Evolutionary conservation across 2,797 vertebrate genomes (phyloP).

Genomic region (Tokudaia tokunoshimensis): DNA sequence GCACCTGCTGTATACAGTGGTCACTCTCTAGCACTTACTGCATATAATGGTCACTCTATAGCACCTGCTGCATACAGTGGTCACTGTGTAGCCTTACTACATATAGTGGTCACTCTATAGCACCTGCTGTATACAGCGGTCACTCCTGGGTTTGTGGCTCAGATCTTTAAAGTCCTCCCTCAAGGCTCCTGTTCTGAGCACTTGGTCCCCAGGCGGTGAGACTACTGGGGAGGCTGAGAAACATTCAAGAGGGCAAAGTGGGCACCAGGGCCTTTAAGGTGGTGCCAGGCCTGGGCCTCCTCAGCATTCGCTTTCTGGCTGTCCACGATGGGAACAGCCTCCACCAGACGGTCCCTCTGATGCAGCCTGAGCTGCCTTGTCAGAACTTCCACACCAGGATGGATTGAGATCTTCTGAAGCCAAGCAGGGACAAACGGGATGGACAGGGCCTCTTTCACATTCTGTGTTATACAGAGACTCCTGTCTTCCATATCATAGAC

Average conservation of each 20-base stretch:
- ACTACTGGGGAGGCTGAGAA: background rate
- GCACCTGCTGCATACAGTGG: background rate
- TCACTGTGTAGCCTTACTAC: too few species aligned
- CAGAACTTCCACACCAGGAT: too few species aligned
- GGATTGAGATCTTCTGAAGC: background rate
- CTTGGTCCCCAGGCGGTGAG: background rate
- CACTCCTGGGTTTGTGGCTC: background rate
- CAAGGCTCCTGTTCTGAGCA: background rate
- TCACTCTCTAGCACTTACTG: background rate
- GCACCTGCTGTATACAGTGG: background rate
- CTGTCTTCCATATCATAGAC: background rate
- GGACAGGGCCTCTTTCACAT: background rate
- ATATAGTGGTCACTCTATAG: too few species aligned
- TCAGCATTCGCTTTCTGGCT: background rate
- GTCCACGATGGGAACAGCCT: background rate
- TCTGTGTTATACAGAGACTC: background rate
- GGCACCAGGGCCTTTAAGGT: background rate
- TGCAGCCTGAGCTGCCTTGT: background rate
- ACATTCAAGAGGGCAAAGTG: background rate
- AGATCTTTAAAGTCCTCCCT: background rate
- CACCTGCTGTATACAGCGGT: background rate
- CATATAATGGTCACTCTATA: background rate
- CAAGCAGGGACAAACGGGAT: too few species aligned
- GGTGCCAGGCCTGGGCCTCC: background rate
- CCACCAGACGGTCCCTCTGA: too few species aligned